These are phyloP conservation scores for Scopus umbretta DNA, from an alignment of 2,113 vertebrate species.

Conservation along the genomic window DNA sequence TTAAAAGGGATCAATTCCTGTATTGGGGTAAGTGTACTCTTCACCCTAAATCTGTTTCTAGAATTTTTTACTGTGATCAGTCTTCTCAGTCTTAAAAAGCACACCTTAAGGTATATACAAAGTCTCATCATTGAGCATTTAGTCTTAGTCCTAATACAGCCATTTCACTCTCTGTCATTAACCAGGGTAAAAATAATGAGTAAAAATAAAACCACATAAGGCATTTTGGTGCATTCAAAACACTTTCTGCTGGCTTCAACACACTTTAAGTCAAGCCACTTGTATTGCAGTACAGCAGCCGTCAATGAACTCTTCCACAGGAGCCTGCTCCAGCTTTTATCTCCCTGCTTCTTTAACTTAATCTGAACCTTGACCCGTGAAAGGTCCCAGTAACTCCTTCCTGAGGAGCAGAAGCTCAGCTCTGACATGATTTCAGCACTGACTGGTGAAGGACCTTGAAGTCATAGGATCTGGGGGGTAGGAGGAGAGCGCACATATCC, in stretches of 20 bases:
- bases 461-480: neutral
- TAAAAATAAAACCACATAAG: neutral
- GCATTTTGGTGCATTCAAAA: neutral
- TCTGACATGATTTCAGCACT: neutral
- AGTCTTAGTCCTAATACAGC: neutral
- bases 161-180: neutral
- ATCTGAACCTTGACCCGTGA: neutral
- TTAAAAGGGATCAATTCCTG: neutral
- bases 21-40: neutral
- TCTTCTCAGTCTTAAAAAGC: neutral
- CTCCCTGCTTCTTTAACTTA: neutral
- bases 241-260: neutral
- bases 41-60: neutral
- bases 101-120: neutral
- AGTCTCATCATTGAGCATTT: neutral
- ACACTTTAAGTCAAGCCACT: neutral
- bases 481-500: neutral
- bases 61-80: neutral
- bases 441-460: neutral
- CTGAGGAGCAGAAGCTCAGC: neutral
- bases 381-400: neutral
- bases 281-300: neutral
- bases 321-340: neutral
- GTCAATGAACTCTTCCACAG: neutral
- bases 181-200: neutral